Percentiles rank a stretch among this genome's conserved stretches.
Evolutionary conservation across 2,888 invertebrate species (phyloP).

Genomic region (Idaea biselata): DNA sequence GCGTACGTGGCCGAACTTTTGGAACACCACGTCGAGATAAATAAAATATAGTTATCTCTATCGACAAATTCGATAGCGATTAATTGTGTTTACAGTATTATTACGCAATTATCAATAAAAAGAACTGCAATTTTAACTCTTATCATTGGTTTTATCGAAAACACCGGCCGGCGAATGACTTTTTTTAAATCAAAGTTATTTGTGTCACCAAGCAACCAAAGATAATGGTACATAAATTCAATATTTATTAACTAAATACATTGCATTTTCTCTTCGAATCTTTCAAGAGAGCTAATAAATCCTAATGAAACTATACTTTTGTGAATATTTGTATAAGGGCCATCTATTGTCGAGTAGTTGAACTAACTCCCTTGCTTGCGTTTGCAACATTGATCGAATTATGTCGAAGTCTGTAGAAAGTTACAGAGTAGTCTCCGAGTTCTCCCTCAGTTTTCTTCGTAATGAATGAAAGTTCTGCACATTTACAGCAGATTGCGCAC

Average conservation of each 20-base stretch:
- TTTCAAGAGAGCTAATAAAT: neutral
- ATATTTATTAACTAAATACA: neutral
- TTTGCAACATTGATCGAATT: neutral
- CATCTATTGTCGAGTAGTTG: neutral
- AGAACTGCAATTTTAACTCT: neutral
- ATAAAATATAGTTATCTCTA: neutral
- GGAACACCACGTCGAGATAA: constrained; percentile 16
- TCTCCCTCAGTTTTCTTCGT: too few species aligned
- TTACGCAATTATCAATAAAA: neutral
- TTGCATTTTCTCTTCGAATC: neutral
- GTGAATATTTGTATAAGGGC: neutral
- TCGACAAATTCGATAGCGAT: neutral
- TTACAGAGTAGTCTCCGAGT: neutral
- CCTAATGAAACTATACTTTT: neutral
- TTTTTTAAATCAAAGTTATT: neutral
- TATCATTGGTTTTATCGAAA: neutral
- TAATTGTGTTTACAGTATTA: neutral
- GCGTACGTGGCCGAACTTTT: constrained; percentile 15
- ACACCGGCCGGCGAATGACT: neutral
- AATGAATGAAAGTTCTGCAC: too few species aligned
- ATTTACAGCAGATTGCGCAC: too few species aligned
- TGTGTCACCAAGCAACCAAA: neutral
- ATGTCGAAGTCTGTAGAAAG: too few species aligned
- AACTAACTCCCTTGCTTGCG: neutral
- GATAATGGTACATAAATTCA: neutral